These are phyloP conservation scores for Drosophila suboccidentalis DNA, from an alignment of 2,888 invertebrate genomes.

Conservation along the genomic window DNA sequence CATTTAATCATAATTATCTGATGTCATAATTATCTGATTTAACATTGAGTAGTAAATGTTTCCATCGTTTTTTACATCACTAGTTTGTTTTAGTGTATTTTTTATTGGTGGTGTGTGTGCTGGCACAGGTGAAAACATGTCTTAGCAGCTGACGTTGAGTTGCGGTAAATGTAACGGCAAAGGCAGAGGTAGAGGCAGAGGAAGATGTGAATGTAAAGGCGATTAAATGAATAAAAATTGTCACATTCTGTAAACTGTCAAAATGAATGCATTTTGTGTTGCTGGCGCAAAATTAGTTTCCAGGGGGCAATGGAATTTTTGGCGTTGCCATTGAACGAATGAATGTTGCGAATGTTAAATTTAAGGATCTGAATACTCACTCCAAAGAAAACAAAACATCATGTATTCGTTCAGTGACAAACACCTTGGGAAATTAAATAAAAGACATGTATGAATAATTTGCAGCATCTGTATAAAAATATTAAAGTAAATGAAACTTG, in stretches of 20 bases:
- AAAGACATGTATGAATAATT: conserved; percentile 30
- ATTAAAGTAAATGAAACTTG: conserved; percentile 19
- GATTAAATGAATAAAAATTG: conserved; percentile 64
- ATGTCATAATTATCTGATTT: too few species aligned
- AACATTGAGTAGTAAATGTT: too few species aligned
- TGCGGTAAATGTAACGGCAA: conserved; percentile 1
- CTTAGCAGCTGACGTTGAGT: conserved; percentile 13
- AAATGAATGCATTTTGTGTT: conserved; percentile 53
- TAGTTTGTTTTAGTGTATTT: too few species aligned
- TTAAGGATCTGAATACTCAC: conserved; percentile 19
- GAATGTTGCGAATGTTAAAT: conserved; percentile 37
- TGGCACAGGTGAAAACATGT: conserved; percentile 15
- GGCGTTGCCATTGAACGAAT: conserved; percentile 21
- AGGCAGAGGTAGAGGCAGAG: conserved; percentile 3
- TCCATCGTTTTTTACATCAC: too few species aligned
- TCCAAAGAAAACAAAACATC: not conserved
- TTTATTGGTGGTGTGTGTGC: not conserved
- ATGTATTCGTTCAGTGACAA: conserved; percentile 13
- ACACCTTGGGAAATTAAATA: conserved; percentile 51
- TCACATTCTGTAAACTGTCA: conserved; percentile 54
- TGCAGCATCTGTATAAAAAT: not conserved
- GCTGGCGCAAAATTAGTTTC: conserved; percentile 49
- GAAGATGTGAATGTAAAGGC: conserved; percentile 43
- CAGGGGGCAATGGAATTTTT: conserved; percentile 49
- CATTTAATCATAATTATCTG: too few species aligned